Percentiles rank a stretch among this genome's conserved stretches.
phyloP scores from a whole-genome alignment of 2,888 invertebrate genomes.

The Lasioglossum figueresi region DNA sequence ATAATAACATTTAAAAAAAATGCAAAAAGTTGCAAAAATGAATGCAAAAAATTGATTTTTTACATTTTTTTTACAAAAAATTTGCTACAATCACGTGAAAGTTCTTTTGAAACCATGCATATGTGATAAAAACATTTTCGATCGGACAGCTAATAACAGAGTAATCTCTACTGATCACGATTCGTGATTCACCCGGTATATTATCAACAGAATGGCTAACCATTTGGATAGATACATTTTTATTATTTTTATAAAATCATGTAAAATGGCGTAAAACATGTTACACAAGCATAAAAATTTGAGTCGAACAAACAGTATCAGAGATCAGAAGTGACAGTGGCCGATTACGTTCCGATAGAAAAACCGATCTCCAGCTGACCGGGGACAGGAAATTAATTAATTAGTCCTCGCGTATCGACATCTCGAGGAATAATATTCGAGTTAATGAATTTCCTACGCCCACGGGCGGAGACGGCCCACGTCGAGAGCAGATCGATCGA shows the following conservation, averaged over 20 bases:
- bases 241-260: background rate
- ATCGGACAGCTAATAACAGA: too few species aligned
- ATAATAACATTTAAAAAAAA: too few species aligned
- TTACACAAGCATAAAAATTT: background rate
- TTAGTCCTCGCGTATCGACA: constrained; percentile 51
- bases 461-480: constrained; percentile 45
- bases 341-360: background rate
- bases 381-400: constrained; percentile 60
- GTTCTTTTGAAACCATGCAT: too few species aligned
- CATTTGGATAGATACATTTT: background rate
- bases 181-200: too few species aligned
- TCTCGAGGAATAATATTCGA: constrained; percentile 53
- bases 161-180: too few species aligned
- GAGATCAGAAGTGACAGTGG: background rate
- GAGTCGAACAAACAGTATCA: background rate
- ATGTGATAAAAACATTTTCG: too few species aligned
- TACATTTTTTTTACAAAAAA: too few species aligned
- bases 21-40: too few species aligned
- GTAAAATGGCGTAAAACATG: background rate
- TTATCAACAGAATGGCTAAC: background rate
- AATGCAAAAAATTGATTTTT: too few species aligned
- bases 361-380: background rate
- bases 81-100: too few species aligned
- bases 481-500: constrained; percentile 49
- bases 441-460: constrained; percentile 66